These are phyloP conservation scores for Porites australiensis DNA, from an alignment of 64 coral and sea anemone genomes.

Conservation along the genomic window DNA sequence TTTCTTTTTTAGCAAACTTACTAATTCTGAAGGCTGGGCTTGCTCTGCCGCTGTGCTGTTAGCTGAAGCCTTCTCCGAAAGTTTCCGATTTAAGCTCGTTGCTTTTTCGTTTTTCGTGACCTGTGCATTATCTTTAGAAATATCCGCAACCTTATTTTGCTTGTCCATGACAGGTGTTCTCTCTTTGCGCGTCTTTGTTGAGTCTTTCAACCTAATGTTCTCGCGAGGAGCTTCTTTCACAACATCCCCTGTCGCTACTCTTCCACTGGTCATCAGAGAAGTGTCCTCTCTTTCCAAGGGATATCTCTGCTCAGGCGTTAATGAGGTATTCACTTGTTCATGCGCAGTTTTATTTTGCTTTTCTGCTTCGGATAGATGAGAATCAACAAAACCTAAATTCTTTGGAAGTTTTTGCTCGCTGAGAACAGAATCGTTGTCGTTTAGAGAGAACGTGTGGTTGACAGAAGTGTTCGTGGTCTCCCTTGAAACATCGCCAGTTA, in stretches of 20 bases:
- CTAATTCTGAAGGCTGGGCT: neutral
- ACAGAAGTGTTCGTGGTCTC: neutral
- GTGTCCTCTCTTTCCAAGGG: neutral
- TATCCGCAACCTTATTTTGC: neutral
- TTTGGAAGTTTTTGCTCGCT: neutral
- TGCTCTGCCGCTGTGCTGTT: neutral
- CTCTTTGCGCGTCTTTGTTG: neutral
- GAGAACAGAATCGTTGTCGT: neutral
- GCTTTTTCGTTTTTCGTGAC: neutral
- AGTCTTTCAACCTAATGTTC: neutral
- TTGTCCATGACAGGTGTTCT: neutral
- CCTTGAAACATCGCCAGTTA: neutral
- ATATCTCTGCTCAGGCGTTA: neutral
- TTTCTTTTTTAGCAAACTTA: neutral
- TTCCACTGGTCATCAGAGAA: neutral
- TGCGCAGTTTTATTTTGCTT: neutral
- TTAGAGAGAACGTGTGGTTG: neutral
- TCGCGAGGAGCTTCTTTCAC: neutral
- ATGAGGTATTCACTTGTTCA: neutral
- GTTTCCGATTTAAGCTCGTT: neutral
- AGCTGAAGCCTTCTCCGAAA: neutral
- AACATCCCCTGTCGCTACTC: neutral
- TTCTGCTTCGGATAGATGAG: neutral
- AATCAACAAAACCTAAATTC: constrained; percentile 1
- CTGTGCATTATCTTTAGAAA: neutral